Percentiles rank a stretch among this genome's conserved stretches.
Evolutionary conservation across 2,113 vertebrate genomes (phyloP).

Genomic region (Scomber colias): DNA sequence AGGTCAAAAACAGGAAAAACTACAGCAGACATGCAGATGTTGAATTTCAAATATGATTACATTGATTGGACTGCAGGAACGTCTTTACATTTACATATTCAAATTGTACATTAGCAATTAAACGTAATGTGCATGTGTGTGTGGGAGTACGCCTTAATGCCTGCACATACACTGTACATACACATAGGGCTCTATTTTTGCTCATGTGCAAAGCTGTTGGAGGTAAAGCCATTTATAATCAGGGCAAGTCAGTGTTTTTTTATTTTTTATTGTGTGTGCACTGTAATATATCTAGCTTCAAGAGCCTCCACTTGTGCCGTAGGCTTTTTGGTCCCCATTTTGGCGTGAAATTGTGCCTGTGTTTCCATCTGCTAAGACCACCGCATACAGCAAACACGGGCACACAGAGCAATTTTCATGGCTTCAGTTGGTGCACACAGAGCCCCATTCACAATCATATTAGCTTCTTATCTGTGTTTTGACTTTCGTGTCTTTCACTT

Average conservation of each 20-base stretch:
- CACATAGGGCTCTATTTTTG: neutral
- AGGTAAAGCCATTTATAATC: constrained; percentile 28
- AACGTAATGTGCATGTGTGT: neutral
- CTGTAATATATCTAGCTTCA: constrained; percentile 37
- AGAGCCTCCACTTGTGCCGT: constrained; percentile 42
- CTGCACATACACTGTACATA: constrained; percentile 2
- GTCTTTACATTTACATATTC: constrained; percentile 68
- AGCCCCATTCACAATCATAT: constrained; percentile 31
- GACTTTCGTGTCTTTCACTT: constrained; percentile 2
- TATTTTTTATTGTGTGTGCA: constrained; percentile 15
- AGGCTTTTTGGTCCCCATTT: constrained; percentile 35
- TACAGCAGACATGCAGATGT: constrained; percentile 61
- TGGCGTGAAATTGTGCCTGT: constrained; percentile 43
- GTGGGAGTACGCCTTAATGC: constrained; percentile 4
- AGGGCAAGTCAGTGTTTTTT: constrained; percentile 1
- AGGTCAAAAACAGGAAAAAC: constrained; percentile 59
- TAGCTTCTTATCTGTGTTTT: constrained; percentile 13
- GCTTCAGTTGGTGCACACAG: constrained; percentile 18
- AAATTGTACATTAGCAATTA: constrained; percentile 40
- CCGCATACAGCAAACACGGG: constrained; percentile 28
- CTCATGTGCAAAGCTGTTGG: neutral
- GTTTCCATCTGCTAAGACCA: constrained; percentile 44
- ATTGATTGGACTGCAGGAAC: constrained; percentile 58
- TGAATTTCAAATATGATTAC: constrained; percentile 75
- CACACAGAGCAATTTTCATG: constrained; percentile 28